Evolutionary conservation across 2,888 invertebrate species (phyloP).

Genomic region (Drosophila neonasuta): DNA sequence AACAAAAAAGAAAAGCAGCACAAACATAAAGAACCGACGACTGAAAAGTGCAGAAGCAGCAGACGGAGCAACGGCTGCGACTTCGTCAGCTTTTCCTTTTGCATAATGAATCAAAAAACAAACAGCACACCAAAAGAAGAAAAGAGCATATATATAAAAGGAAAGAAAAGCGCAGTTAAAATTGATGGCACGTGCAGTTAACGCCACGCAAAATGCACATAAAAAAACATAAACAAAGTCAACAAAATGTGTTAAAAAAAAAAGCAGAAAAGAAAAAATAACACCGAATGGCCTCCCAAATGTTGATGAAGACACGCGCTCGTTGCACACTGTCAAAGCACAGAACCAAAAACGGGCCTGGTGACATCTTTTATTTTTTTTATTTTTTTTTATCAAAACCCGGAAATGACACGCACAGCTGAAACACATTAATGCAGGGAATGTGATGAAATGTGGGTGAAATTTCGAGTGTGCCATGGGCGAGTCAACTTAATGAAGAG

Average conservation of each 20-base stretch:
- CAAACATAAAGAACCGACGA: conserved; percentile 1
- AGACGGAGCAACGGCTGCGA: conserved; percentile 6
- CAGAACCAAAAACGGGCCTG: conserved; percentile 34
- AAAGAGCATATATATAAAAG: conserved; percentile 30
- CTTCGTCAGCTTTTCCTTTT: conserved; percentile 22
- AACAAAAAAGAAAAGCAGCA: conserved; percentile 8
- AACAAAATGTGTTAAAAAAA: conserved; percentile 52
- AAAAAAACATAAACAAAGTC: conserved; percentile 59
- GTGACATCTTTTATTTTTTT: conserved; percentile 36
- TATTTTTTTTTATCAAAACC: conserved; percentile 38
- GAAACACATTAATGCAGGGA: conserved; percentile 29
- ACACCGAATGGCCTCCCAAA: conserved; percentile 40
- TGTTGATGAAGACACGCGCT: conserved; percentile 61
- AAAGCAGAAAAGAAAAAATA: conserved; percentile 8
- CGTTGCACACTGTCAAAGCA: conserved; percentile 24
- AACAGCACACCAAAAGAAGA: conserved; percentile 14
- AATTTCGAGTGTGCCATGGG: background rate
- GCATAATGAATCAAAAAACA: conserved; percentile 53
- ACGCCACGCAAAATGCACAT: conserved; percentile 71
- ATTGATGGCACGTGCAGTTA: conserved; percentile 73
- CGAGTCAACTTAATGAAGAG: background rate
- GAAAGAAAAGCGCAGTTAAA: conserved; percentile 65
- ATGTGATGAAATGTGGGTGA: conserved; percentile 32
- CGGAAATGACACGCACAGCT: conserved; percentile 63
- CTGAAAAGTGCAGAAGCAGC: conserved; percentile 7